Evolutionary conservation across 2,113 vertebrate species (phyloP).

Genomic region (Seriola rivoliana): DNA sequence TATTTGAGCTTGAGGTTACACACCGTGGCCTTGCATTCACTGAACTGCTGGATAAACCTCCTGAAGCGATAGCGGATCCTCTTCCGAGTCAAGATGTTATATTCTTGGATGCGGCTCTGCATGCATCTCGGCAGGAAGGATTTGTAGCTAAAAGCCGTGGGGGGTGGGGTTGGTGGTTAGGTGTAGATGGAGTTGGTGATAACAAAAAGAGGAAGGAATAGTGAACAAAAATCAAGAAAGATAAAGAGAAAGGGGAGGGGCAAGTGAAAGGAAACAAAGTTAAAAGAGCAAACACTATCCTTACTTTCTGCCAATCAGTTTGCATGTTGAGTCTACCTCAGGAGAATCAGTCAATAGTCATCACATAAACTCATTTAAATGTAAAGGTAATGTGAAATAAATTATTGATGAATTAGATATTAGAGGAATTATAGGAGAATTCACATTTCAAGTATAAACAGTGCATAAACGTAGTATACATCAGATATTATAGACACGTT

Average conservation of each 20-base stretch:
- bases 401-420: not conserved
- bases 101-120: constrained; percentile 91
- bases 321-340: not conserved
- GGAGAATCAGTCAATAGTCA: not conserved
- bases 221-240: not conserved
- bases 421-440: not conserved
- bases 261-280: not conserved
- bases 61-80: constrained; percentile 96
- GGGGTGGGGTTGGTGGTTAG: not conserved
- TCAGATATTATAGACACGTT: constrained; percentile 13
- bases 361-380: not conserved
- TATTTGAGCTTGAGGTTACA: constrained; percentile 97
- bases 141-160: constrained; percentile 90
- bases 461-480: not conserved
- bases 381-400: not conserved
- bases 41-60: constrained; percentile 95
- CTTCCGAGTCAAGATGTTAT: constrained; percentile 95
- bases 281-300: not conserved
- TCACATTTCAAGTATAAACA: not conserved
- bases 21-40: constrained; percentile 91
- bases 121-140: constrained; percentile 92
- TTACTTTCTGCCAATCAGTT: too few species aligned
- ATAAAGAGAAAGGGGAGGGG: not conserved
- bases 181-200: not conserved
- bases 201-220: constrained; percentile 5